A percentile compares a stretch with the other conserved stretches of the same genome.
Evolutionary conservation across 2,888 invertebrate species (phyloP).

Genomic region (Antheraea assamensis): DNA sequence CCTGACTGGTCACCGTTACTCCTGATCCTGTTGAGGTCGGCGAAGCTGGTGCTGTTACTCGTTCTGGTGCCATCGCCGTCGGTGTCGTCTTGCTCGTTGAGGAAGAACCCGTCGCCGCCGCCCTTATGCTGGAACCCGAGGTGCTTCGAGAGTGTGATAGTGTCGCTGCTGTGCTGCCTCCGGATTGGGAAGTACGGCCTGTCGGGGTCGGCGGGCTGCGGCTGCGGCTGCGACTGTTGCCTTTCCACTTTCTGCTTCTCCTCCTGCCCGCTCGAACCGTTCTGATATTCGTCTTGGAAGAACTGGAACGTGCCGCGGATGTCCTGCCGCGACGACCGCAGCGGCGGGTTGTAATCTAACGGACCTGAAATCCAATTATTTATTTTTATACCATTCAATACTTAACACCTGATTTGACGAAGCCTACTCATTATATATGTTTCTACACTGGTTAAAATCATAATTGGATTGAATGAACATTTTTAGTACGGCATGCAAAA

Average conservation of each 20-base stretch:
- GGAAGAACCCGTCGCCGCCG: constrained; percentile 75
- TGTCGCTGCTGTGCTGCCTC: constrained; percentile 83
- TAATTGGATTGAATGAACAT: too few relatives aligned
- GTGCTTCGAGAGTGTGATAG: constrained; percentile 68
- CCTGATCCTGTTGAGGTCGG: constrained; percentile 84
- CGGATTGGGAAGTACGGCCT: constrained; percentile 61
- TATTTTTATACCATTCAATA: background rate
- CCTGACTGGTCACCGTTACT: constrained; percentile 77
- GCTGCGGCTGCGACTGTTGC: constrained; percentile 67
- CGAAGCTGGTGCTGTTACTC: constrained; percentile 86
- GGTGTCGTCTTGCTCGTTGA: constrained; percentile 79
- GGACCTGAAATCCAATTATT: constrained; percentile 58
- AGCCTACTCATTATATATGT: too few relatives aligned
- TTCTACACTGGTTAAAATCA: too few relatives aligned
- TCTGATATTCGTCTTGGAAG: constrained; percentile 83
- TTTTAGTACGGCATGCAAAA: too few relatives aligned
- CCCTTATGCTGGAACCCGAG: constrained; percentile 56
- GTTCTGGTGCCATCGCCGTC: constrained; percentile 82
- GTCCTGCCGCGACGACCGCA: constrained; percentile 89
- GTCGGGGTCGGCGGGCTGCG: constrained; percentile 62
- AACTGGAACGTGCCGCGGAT: constrained; percentile 86
- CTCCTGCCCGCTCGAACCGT: constrained; percentile 47
- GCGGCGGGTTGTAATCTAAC: constrained; percentile 85
- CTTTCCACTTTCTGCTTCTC: constrained; percentile 75
- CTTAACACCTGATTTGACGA: too few relatives aligned